Conservation (phyloP, 2,797 vertebrate species). For the Lithobates sylvaticus region DNA sequence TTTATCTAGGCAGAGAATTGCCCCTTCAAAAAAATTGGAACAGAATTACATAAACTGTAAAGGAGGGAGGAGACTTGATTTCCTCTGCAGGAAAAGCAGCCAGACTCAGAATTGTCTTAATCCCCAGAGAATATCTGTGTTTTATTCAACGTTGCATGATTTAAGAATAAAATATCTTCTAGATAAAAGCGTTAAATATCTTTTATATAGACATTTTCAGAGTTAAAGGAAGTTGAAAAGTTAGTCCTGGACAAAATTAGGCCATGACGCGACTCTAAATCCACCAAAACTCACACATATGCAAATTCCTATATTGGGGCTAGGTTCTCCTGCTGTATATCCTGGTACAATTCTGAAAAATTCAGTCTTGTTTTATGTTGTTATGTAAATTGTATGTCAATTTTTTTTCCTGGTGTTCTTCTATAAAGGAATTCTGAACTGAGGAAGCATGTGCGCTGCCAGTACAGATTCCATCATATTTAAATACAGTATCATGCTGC, state of each 20-base stretch:
- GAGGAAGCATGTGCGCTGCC: too few relatives aligned
- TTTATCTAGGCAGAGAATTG: slow-evolving; percentile 29
- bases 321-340: too few relatives aligned
- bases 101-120: slow-evolving; percentile 29
- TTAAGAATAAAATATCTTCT: background rate
- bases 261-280: too few relatives aligned
- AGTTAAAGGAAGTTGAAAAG: background rate
- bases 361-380: too few relatives aligned
- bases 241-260: background rate
- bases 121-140: slow-evolving; percentile 1
- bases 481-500: too few relatives aligned
- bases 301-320: too few relatives aligned
- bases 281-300: too few relatives aligned
- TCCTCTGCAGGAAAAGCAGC: slow-evolving; percentile 36
- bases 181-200: background rate
- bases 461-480: too few relatives aligned
- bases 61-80: slow-evolving; percentile 31
- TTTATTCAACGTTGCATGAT: background rate
- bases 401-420: too few relatives aligned
- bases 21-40: slow-evolving; percentile 1
- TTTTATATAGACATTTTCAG: background rate
- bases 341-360: too few relatives aligned
- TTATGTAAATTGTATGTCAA: too few relatives aligned
- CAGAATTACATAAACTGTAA: background rate
- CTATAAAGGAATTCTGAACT: too few relatives aligned